A percentile compares a stretch with the other conserved stretches of the same genome.
Conservation (phyloP, 2,888 invertebrate species). For the Mylabris sibirica region DNA sequence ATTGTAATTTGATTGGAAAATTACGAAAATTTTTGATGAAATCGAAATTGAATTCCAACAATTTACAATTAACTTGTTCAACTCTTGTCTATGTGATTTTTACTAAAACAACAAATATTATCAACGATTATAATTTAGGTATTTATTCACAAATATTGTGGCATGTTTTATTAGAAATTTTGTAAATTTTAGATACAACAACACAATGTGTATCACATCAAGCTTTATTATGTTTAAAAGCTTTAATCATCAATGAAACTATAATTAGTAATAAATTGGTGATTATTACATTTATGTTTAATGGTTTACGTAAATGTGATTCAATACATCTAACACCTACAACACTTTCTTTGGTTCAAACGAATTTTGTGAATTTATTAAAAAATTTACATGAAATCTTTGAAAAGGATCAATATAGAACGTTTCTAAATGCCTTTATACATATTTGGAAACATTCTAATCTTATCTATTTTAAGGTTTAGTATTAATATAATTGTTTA, state of each 20-base stretch:
- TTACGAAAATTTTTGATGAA: conserved; percentile 19
- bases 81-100: conserved; percentile 26
- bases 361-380: conserved; percentile 24
- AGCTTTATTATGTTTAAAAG: conserved; percentile 24
- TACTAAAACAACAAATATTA: conserved; percentile 14
- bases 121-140: conserved; percentile 21
- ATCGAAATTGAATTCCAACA: conserved; percentile 21
- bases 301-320: conserved; percentile 24
- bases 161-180: background rate
- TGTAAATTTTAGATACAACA: background rate
- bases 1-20: conserved; percentile 15
- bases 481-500: background rate
- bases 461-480: conserved; percentile 24
- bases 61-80: conserved; percentile 28
- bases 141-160: background rate
- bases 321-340: conserved; percentile 17
- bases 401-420: conserved; percentile 26
- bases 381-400: conserved; percentile 25
- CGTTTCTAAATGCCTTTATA: conserved; percentile 31
- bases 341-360: conserved; percentile 21
- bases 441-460: conserved; percentile 27
- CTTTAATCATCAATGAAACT: conserved; percentile 20
- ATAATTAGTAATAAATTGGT: conserved; percentile 16
- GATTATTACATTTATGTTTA: conserved; percentile 24
- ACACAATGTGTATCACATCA: background rate